Evolutionary conservation across 2,888 invertebrate species (phyloP), one percentile per base, ranked within the genome.

Genomic region (Cerastis rubricosa): DNA sequence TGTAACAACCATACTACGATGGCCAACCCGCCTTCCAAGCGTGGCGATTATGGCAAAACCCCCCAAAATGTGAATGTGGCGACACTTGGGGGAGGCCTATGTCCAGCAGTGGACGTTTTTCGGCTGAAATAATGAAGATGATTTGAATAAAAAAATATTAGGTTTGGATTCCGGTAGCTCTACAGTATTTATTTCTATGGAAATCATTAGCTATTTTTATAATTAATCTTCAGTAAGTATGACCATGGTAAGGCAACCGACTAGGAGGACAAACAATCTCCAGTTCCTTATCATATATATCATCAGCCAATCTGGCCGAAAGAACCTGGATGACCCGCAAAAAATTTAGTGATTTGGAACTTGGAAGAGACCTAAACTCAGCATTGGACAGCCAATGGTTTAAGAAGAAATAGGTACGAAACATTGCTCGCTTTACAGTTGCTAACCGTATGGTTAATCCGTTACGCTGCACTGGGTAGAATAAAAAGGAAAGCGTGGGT

Each of bases 401-500:
- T 7, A 25, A 17, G 57, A 57, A 25, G 14, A 57, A 59, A 29
- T 8, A 29, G 7, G 0, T 25, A 59, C 2, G 5, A 51, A 57
- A 40, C 59, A 25, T 9, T 25, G 6, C 35, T 40, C 17, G 5
- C 19, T 25, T 51, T 29, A 12, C 29, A 19, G 2, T 45, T 22
- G 29, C n/a, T 47, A 4, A 49, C 4, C 43, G 7, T 47, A n/a
- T 9, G 22, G 8, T 43, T 25, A 22, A 22, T 22, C 17, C 22
- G 65, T 40, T 25, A 17, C 22, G 35, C 11, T 51, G 45, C 22
- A 54, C 25, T 65, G 14, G 14, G 25, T 61, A 45, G 8, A 57
- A 22, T 19, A 35, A 54, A 69, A 35, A 57, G 35, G 51, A 57
- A 57, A 65, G 22, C n/a, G 22, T 81, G 54, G 61, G 66, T 65